phyloP scores from a whole-genome alignment of 2,888 invertebrate genomes.

The Dicranocentrus wangi region DNA sequence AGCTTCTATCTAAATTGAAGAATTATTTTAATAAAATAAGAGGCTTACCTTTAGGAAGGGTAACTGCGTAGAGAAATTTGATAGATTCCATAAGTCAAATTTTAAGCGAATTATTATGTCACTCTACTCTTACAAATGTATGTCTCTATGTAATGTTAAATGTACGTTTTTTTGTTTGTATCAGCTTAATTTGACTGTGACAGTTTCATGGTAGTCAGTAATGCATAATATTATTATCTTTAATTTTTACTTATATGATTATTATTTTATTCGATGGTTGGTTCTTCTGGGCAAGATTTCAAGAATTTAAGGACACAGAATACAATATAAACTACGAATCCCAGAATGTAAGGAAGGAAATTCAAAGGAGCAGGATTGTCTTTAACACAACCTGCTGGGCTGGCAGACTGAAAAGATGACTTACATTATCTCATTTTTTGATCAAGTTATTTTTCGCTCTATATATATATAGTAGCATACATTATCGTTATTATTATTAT shows the following conservation, averaged over 20 bases:
- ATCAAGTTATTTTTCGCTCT: constrained; percentile 65
- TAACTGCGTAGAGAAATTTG: too few relatives aligned
- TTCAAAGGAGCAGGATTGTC: constrained; percentile 57
- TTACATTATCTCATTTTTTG: constrained; percentile 67
- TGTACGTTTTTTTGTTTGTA: constrained; percentile 59
- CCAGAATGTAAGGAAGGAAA: constrained; percentile 52
- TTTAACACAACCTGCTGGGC: constrained; percentile 51
- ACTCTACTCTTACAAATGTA: too few relatives aligned
- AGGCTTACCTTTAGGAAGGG: too few relatives aligned
- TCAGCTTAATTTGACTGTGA: constrained; percentile 67
- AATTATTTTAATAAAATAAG: too few relatives aligned
- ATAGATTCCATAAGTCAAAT: too few relatives aligned
- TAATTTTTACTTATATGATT: not conserved
- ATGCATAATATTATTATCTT: constrained; percentile 56
- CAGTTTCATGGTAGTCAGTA: constrained; percentile 66
- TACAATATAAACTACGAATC: constrained; percentile 4
- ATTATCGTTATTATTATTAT: not conserved
- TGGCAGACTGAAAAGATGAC: constrained; percentile 67
- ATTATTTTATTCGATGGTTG: constrained; percentile 43
- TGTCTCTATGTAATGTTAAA: too few relatives aligned
- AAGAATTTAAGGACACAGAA: not conserved
- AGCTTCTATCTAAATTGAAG: too few relatives aligned
- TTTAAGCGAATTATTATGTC: too few relatives aligned
- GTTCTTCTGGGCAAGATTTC: constrained; percentile 48
- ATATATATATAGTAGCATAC: not conserved